phyloP scores from a whole-genome alignment of 2,888 invertebrate genomes.

The Diplazon laetatorius region DNA sequence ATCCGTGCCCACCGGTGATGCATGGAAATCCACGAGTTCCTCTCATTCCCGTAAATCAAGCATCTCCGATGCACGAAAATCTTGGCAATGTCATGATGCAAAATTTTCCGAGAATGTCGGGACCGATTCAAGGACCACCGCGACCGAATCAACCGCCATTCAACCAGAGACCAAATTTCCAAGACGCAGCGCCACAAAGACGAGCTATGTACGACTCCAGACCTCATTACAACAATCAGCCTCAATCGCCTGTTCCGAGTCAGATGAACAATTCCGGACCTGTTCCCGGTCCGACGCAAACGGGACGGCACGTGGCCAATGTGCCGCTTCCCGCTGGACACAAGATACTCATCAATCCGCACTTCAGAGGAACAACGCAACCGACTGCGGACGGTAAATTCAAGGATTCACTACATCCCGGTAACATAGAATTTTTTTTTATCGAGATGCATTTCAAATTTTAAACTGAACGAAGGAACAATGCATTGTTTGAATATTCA shows the following conservation, averaged over 20 bases:
- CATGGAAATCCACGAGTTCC: slow-evolving; percentile 57
- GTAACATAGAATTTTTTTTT: slow-evolving; percentile 7
- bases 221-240: slow-evolving; percentile 53
- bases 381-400: slow-evolving; percentile 84
- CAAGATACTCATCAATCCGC: slow-evolving; percentile 88
- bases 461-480: no score
- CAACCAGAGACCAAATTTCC: slow-evolving; percentile 71
- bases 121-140: slow-evolving; percentile 46
- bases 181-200: slow-evolving; percentile 71
- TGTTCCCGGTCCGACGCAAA: slow-evolving; percentile 57
- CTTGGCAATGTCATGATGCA: slow-evolving; percentile 70
- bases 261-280: slow-evolving; percentile 56
- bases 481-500: no score
- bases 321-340: slow-evolving; percentile 81
- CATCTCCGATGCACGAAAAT: slow-evolving; percentile 66
- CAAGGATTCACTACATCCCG: slow-evolving; percentile 5
- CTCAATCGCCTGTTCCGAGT: slow-evolving; percentile 19
- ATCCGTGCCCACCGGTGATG: slow-evolving; percentile 55
- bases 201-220: slow-evolving; percentile 61
- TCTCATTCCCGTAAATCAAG: slow-evolving; percentile 67
- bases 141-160: slow-evolving; percentile 56
- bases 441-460: not conserved
- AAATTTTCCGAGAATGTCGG: slow-evolving; percentile 70
- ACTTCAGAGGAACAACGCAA: slow-evolving; percentile 86
- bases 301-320: slow-evolving; percentile 70